Base-by-base conservation (phyloP, 2,888 invertebrate genomes). In the Metallyticus violacea region DNA sequence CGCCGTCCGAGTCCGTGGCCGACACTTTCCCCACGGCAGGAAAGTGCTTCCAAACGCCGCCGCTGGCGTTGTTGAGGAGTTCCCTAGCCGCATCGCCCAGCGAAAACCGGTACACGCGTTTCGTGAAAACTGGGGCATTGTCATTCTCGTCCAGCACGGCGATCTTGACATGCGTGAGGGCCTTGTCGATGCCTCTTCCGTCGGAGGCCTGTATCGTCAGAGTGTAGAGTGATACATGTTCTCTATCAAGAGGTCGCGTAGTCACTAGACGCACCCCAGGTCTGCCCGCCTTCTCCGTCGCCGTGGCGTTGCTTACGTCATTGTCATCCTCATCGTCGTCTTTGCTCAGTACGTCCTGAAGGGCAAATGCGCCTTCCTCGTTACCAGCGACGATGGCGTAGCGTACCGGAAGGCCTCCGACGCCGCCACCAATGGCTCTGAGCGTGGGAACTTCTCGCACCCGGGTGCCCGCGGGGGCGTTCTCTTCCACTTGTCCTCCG, bases 1-100 rank as follows among this genome's bases (percentile, higher is more conserved):
- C 98, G n/a, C 97, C 97, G 91, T 99, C 99, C 0, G 96, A 96
- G 91, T 99, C 99, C 85, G 94, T 95, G 0, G 99, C 99, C 88
- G 95, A 95, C 22, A 99, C 97, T 90, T 95, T 95, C 0, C 98
- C 98, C 88, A 99, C 94, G 62, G 95, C 95, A 1, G 95, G 94
- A 91, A 98, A 98, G 87, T 97, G 93, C 90, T 95, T 94, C 96
- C 96, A 96, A 84, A 93, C 93, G 22, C 94, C 93, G 6, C 93
- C 93, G 7, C 94, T 94, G 90, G 93, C 93, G 88, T 93, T 92
- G 88, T 93, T 92, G 28, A 62, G 40, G 1, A 85, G 27, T 28
- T 80, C 87, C 90, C 92, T 91, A 83, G 90, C 90, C 27, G 96
- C 93, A 89, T 95, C 93, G 90, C 90, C 88, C 91, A 92, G 91